A percentile compares a stretch with the other conserved stretches of the same genome.
Evolutionary conservation across 2,888 invertebrate genomes (phyloP).

Genomic region (Orthonevra nobilis): DNA sequence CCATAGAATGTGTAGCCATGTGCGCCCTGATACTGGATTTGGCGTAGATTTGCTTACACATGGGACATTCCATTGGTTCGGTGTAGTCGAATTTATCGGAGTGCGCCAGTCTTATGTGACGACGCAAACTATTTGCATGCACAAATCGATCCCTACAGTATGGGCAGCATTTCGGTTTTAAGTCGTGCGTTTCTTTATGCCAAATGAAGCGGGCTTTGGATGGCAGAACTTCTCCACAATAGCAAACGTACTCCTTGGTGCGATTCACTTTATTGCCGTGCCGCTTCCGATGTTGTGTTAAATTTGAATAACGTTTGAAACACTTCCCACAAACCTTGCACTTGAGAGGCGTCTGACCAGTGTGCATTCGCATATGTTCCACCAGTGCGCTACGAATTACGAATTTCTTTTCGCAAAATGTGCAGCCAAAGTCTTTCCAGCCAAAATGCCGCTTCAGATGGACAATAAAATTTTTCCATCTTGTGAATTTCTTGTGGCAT

Average conservation of each 20-base stretch:
- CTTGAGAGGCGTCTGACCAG: constrained; percentile 89
- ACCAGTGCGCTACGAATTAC: constrained; percentile 89
- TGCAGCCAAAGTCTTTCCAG: constrained; percentile 87
- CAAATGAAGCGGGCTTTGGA: constrained; percentile 91
- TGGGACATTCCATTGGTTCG: constrained; percentile 86
- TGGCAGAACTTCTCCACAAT: constrained; percentile 90
- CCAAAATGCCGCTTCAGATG: constrained; percentile 91
- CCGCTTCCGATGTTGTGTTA: constrained; percentile 91
- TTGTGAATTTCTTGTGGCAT: constrained; percentile 89
- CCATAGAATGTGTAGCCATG: constrained; percentile 88
- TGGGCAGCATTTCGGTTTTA: constrained; percentile 90
- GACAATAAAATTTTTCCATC: constrained; percentile 87
- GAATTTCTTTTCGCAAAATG: constrained; percentile 90
- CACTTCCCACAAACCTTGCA: constrained; percentile 90
- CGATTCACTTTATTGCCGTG: constrained; percentile 88
- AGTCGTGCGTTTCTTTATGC: constrained; percentile 93
- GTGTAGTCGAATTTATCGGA: constrained; percentile 87
- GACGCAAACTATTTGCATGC: constrained; percentile 89
- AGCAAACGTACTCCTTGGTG: constrained; percentile 87
- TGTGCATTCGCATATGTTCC: constrained; percentile 91
- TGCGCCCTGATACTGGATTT: constrained; percentile 90
- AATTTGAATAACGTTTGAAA: constrained; percentile 91
- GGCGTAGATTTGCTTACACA: constrained; percentile 85
- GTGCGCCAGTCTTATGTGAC: constrained; percentile 91
- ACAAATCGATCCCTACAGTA: constrained; percentile 93